Evolutionary conservation across 2,113 vertebrate genomes (phyloP).

Genomic region (Apteryx mantelli): DNA sequence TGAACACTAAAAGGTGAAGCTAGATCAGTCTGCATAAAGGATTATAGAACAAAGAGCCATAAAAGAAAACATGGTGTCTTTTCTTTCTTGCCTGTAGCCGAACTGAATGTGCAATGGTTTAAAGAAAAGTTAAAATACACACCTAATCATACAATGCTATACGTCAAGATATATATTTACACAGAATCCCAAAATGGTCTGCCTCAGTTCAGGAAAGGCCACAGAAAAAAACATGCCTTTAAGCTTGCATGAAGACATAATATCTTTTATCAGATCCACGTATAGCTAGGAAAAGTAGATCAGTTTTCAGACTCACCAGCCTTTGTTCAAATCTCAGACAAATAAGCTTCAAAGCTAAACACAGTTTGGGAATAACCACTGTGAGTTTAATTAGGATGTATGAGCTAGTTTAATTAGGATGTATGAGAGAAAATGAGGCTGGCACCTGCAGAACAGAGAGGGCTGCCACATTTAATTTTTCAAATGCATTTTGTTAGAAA

Average conservation of each 20-base stretch:
- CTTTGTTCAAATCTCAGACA: not conserved
- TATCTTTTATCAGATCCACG: not conserved
- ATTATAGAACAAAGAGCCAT: not conserved
- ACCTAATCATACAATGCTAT: not conserved
- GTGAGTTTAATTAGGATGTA: not conserved
- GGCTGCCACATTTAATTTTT: not conserved
- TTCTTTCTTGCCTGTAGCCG: not conserved
- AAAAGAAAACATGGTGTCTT: not conserved
- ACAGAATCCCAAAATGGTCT: fast-evolving
- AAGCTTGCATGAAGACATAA: not conserved
- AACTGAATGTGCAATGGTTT: not conserved
- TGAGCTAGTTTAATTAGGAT: not conserved
- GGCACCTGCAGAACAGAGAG: not conserved
- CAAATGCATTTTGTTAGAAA: not conserved
- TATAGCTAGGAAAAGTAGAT: not conserved
- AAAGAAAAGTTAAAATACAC: not conserved
- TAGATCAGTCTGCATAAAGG: not conserved
- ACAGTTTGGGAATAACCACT: not conserved
- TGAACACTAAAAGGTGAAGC: not conserved
- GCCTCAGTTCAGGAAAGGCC: not conserved
- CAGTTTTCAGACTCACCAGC: fast-evolving
- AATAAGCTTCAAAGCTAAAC: not conserved
- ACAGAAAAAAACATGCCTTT: not conserved
- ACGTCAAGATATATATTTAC: not conserved
- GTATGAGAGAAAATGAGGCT: not conserved